These are phyloP conservation scores for Palythoa grandiflora DNA, from an alignment of 92 coral and sea anemone genomes.

Conservation along the genomic window DNA sequence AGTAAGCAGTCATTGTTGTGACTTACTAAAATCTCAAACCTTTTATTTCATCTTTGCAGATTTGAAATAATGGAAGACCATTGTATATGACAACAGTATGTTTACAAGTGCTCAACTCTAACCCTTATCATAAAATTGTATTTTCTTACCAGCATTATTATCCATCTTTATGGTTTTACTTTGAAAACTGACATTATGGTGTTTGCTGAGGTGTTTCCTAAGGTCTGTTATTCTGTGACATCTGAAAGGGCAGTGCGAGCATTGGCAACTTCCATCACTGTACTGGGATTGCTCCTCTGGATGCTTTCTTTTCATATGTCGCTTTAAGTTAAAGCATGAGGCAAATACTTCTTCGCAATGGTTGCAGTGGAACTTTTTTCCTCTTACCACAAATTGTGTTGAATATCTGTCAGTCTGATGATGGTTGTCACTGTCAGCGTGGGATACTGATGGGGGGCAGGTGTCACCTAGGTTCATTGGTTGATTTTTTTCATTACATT, in stretches of 20 bases:
- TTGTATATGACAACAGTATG: background rate
- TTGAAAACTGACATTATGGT: constrained; percentile 48
- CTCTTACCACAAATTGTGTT: too few species aligned
- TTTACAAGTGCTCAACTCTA: background rate
- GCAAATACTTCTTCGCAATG: too few species aligned
- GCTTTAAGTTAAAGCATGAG: too few species aligned
- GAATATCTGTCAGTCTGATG: too few species aligned
- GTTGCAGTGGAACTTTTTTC: too few species aligned
- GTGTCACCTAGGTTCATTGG: background rate
- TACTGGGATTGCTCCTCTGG: too few species aligned
- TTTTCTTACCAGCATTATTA: constrained; percentile 43
- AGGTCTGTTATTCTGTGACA: constrained; percentile 50
- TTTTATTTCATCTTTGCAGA: background rate
- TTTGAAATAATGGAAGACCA: background rate
- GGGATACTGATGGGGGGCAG: background rate
- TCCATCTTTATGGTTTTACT: constrained; percentile 26
- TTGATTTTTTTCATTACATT: background rate
- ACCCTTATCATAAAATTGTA: background rate
- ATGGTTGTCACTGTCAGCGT: background rate
- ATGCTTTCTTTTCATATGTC: too few species aligned
- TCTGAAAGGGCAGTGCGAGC: too few species aligned
- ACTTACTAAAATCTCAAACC: too few species aligned
- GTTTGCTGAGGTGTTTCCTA: constrained; percentile 41
- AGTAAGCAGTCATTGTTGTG: too few species aligned
- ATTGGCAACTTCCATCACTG: too few species aligned